phyloP scores from a whole-genome alignment of 2,888 invertebrate species.

The Drosophila subsilvestris region DNA sequence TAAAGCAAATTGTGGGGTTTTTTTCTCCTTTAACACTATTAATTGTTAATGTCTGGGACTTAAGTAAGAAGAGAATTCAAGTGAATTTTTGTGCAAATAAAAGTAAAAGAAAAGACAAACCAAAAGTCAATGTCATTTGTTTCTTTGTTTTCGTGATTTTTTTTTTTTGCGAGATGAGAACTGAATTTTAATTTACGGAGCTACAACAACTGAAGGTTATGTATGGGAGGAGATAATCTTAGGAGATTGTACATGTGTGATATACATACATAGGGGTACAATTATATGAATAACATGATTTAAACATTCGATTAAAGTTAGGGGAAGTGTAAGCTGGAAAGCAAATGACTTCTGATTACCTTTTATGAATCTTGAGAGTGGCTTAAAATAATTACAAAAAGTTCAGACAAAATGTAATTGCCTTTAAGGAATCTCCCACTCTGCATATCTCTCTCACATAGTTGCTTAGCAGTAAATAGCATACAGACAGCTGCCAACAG shows the following conservation, averaged over 20 bases:
- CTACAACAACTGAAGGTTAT: constrained; percentile 5
- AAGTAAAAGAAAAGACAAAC: constrained; percentile 4
- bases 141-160: constrained; percentile 27
- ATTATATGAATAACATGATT: constrained; percentile 18
- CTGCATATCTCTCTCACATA: neutral
- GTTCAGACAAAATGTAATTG: neutral
- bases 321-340: neutral
- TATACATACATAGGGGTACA: constrained; percentile 16
- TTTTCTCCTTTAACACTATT: constrained; percentile 31
- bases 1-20: constrained; percentile 32
- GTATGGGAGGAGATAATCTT: constrained; percentile 23
- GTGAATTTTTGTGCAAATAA: constrained; percentile 28
- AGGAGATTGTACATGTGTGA: constrained; percentile 20
- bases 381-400: neutral
- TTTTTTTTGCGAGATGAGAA: constrained; percentile 26
- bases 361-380: too few species aligned
- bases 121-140: constrained; percentile 40
- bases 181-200: constrained; percentile 37
- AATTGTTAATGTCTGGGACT: constrained; percentile 22
- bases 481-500: neutral
- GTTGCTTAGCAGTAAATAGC: neutral
- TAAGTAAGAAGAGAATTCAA: constrained; percentile 16
- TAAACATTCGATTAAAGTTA: constrained; percentile 1
- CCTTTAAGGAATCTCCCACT: too few species aligned
- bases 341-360: neutral